These are phyloP conservation scores for Lepidocyrtoides sp. DNA, from an alignment of 2,888 invertebrate genomes.

Conservation along the genomic window DNA sequence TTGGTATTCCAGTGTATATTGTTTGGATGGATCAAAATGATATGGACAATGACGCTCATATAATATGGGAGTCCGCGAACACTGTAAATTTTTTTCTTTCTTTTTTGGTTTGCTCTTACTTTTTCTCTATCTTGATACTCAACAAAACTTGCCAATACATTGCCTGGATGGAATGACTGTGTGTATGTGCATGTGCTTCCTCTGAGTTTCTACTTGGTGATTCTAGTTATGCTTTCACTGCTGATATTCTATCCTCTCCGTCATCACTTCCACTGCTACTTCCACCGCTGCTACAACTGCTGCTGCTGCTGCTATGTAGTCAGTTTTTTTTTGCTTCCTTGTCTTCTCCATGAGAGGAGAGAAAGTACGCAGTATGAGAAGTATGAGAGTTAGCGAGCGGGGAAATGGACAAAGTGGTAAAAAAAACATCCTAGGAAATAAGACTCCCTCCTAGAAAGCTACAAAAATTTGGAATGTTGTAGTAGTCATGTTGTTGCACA, in stretches of 20 bases:
- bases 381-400: constrained; percentile 15
- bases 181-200: constrained; percentile 1
- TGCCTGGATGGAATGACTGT: constrained; percentile 27
- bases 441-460: constrained; percentile 46
- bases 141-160: not conserved
- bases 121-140: not conserved
- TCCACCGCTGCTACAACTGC: not conserved
- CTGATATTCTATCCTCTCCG: constrained; percentile 52
- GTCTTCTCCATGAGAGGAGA: constrained; percentile 14
- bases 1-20: not conserved
- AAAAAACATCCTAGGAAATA: constrained; percentile 41
- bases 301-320: not conserved
- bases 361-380: constrained; percentile 69
- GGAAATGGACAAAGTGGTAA: constrained; percentile 42
- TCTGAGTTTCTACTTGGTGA: not conserved
- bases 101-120: not conserved
- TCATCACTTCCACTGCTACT: constrained; percentile 2
- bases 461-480: constrained; percentile 13
- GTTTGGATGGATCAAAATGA: constrained; percentile 15
- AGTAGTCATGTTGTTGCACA: constrained; percentile 20
- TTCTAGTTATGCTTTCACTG: constrained; percentile 70
- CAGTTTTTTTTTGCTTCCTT: not conserved
- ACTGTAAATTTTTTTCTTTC: constrained; percentile 28
- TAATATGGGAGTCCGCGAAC: not conserved
- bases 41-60: constrained; percentile 20